Base-by-base conservation (phyloP, 2,888 invertebrate genomes). In the Microctonus aethiopoides region DNA sequence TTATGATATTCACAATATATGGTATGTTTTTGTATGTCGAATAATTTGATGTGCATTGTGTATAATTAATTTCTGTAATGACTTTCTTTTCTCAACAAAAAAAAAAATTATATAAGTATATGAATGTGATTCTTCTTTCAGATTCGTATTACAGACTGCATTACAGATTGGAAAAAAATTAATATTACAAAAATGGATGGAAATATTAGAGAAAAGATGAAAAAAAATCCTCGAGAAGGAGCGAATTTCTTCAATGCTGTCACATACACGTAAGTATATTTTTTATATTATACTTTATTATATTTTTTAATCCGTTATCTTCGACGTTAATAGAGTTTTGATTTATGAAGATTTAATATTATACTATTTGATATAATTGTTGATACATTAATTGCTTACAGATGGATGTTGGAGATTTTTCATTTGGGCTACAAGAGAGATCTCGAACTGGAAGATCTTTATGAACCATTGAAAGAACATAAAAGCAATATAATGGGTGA, bases 331-430 rank as follows among this genome's bases (percentile, higher is more conserved):
- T 5, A 6, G 1, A 46, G 1, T 16, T n/a, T 1, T n/a, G 4
- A 16, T 2, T 7, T 24, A 56, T 41, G 26, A 66, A n/a, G n/a
- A n/a, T n/a, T n/a, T n/a, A n/a, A n/a, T n/a, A n/a, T n/a, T n/a
- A n/a, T n/a, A n/a, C n/a, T n/a, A n/a, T n/a, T n/a, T n/a, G n/a
- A n/a, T n/a, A n/a, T n/a, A n/a, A n/a, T n/a, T n/a, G n/a, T n/a
- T 32, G 22, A 41, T 29, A 11, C 26, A 3, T 61, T 16, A 13
- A 56, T 16, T 24, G n/a, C n/a, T 83, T 87, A 67, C 85, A 94
- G 93, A 81, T 94, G 92, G 90, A 90, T 92, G 0, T 84, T 92
- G 68, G 91, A 91, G 77, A 90, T 91, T 1, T 93, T 94, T 80
- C 90, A 90, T 82, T 87, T 90, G 72, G 94, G 94, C 20, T 91